These are phyloP conservation scores for Montipora efflorescens DNA, from an alignment of 64 coral and sea anemone species.

Conservation along the genomic window DNA sequence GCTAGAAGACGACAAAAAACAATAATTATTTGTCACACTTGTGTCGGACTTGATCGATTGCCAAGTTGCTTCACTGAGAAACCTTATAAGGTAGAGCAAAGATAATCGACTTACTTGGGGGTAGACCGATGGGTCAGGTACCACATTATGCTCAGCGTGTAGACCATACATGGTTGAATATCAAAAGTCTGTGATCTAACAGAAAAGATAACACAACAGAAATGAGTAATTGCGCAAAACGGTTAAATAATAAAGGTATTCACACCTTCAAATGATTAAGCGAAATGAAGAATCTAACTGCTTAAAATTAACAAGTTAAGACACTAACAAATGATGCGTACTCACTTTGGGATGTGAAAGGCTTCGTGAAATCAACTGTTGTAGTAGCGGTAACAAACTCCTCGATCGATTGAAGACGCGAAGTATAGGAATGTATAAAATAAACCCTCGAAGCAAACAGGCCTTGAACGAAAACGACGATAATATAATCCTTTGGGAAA, in stretches of 20 bases:
- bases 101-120: conserved; percentile 78
- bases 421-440: conserved; percentile 54
- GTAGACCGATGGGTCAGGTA: conserved; percentile 94
- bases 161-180: conserved; percentile 84
- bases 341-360: neutral
- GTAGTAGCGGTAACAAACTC: neutral
- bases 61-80: neutral
- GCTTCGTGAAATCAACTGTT: neutral
- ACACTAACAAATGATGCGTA: neutral
- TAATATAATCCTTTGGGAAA: neutral
- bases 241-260: conserved; percentile 21
- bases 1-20: conserved; percentile 5
- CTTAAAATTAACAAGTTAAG: neutral
- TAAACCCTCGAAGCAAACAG: conserved; percentile 13
- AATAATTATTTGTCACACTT: neutral
- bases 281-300: neutral
- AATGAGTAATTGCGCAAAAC: conserved; percentile 37
- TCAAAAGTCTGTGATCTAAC: conserved; percentile 43
- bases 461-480: neutral
- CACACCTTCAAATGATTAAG: neutral
- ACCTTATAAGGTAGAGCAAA: neutral
- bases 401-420: conserved; percentile 25
- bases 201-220: conserved; percentile 53
- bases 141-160: conserved; percentile 85
- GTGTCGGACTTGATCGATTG: neutral